These are phyloP conservation scores for Pangasius djambal DNA, from an alignment of 2,797 vertebrate species.

Conservation along the genomic window DNA sequence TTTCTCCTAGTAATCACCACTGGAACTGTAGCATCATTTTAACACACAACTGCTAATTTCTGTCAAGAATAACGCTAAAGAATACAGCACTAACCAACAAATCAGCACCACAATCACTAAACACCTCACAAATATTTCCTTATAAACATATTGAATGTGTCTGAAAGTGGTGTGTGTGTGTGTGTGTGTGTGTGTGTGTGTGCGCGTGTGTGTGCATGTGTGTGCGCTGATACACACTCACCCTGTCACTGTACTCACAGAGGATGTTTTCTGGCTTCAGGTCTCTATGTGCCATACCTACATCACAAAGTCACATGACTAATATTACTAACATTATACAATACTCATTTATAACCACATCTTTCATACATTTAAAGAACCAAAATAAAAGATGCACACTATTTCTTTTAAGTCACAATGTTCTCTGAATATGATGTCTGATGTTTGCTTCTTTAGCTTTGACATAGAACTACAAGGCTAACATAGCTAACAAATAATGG, in stretches of 20 bases:
- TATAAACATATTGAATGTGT: neutral
- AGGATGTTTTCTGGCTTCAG: constrained; percentile 97
- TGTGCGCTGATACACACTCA: constrained; percentile 63
- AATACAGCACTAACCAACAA: neutral
- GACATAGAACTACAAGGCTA: neutral
- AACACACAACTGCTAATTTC: neutral
- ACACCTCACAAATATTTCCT: neutral
- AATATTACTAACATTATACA: neutral
- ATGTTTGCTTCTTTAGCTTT: neutral
- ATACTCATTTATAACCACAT: neutral
- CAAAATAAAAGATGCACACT: neutral
- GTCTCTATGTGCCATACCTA: constrained; percentile 96
- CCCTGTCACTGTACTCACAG: constrained; percentile 89
- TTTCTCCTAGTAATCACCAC: neutral
- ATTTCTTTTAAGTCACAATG: neutral
- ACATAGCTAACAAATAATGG: neutral
- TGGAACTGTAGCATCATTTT: too few relatives aligned
- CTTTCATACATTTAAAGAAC: neutral
- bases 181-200: too few relatives aligned
- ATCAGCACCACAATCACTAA: neutral
- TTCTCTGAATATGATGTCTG: neutral
- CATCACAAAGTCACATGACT: neutral
- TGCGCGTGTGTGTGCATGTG: too few relatives aligned
- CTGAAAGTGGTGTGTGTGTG: neutral
- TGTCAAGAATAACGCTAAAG: too few relatives aligned